Conservation (phyloP, 2,113 vertebrate genomes). For the Ivindomyrus marchei region DNA sequence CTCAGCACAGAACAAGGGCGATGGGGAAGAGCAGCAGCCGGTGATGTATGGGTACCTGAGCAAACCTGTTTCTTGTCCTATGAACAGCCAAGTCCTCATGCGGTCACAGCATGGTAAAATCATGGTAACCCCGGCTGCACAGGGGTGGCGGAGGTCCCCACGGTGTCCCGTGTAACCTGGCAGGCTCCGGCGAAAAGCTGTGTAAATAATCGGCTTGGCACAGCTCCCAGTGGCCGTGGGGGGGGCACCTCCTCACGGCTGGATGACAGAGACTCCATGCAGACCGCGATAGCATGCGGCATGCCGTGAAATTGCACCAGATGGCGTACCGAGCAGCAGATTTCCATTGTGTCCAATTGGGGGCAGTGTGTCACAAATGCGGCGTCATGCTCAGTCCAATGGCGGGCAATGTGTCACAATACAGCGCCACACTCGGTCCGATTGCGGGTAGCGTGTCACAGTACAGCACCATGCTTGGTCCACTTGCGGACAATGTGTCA, state of each 20-base stretch:
- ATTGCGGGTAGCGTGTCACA: neutral
- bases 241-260: neutral
- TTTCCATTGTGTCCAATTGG: neutral
- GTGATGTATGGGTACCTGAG: neutral
- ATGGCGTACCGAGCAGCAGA: neutral
- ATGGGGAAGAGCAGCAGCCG: neutral
- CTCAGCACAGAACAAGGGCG: neutral
- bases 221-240: neutral
- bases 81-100: neutral
- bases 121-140: neutral
- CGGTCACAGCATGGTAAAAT: neutral
- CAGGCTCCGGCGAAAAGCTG: neutral
- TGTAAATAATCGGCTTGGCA: neutral
- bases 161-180: neutral
- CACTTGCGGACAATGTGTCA: too few relatives aligned
- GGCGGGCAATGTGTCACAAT: too few relatives aligned
- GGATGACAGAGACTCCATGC: neutral
- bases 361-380: neutral
- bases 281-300: neutral
- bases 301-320: neutral
- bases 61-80: neutral
- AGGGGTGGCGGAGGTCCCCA: neutral
- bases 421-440: too few relatives aligned
- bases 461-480: neutral
- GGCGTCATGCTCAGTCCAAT: neutral